Evolutionary conservation across 2,113 vertebrate species (phyloP).

Genomic region (Haemorhous mexicanus): DNA sequence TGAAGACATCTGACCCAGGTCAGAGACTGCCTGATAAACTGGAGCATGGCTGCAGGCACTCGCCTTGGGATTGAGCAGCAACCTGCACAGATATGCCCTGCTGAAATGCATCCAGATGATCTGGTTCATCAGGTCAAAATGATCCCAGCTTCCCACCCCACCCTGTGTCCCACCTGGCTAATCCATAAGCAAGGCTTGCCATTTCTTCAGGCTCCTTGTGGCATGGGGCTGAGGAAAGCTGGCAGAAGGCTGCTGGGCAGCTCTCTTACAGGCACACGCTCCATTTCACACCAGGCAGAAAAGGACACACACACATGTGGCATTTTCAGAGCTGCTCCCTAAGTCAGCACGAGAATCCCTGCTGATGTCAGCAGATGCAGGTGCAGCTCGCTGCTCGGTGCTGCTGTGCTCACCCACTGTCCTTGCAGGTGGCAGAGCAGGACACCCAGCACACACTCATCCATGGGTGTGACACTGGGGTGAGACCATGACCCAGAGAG

Average conservation of each 20-base stretch:
- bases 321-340: not conserved
- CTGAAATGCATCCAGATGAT: slow-evolving; percentile 18
- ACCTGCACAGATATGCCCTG: not conserved
- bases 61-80: not conserved
- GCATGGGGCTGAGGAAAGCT: not conserved
- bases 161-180: not conserved
- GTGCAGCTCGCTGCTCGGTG: rapidly evolving
- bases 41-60: slow-evolving; percentile 35
- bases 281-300: not conserved
- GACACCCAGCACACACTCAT: not conserved
- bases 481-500: not conserved
- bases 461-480: rapidly evolving
- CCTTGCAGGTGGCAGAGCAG: not conserved
- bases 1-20: not conserved
- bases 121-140: slow-evolving; percentile 42
- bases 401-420: rapidly evolving
- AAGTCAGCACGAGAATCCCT: not conserved
- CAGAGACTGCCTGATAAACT: slow-evolving; percentile 41
- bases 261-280: not conserved
- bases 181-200: rapidly evolving
- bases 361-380: not conserved
- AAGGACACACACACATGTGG: not conserved
- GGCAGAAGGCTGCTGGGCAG: not conserved
- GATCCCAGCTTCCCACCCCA: not conserved
- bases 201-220: not conserved